Percentiles rank a stretch among this genome's conserved stretches.
These are phyloP conservation scores for Clarias laeviceps DNA, from an alignment of 2,797 vertebrate species.

Conservation along the genomic window DNA sequence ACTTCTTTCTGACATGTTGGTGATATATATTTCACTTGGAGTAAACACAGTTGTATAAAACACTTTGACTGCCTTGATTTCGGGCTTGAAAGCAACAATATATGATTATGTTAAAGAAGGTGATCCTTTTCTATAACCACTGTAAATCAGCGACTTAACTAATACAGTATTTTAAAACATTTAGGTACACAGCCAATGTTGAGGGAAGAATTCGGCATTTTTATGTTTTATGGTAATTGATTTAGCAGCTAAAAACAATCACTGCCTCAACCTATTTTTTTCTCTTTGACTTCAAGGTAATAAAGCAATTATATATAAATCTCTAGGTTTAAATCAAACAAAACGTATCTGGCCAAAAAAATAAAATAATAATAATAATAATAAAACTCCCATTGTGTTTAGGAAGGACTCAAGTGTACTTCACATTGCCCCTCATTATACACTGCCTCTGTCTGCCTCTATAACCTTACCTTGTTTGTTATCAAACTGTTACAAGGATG, in stretches of 20 bases:
- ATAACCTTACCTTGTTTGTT: constrained; percentile 1
- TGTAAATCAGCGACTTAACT: too few relatives aligned
- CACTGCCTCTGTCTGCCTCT: not conserved
- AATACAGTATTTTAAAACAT: too few relatives aligned
- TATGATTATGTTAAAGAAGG: too few relatives aligned
- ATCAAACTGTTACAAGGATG: not conserved
- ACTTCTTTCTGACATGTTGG: too few relatives aligned
- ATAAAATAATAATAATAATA: not conserved
- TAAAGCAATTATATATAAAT: not conserved
- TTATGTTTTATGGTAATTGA: too few relatives aligned
- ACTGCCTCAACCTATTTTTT: not conserved
- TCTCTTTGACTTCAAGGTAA: not conserved
- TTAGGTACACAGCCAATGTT: too few relatives aligned
- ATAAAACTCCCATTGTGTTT: not conserved
- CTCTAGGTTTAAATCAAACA: not conserved
- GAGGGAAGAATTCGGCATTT: too few relatives aligned
- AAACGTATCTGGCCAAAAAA: not conserved
- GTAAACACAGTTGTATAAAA: too few relatives aligned
- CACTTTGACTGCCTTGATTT: too few relatives aligned
- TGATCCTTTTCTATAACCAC: too few relatives aligned
- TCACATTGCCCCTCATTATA: not conserved
- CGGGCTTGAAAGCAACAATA: too few relatives aligned
- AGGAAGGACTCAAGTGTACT: not conserved
- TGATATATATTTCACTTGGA: too few relatives aligned
- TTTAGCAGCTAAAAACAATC: not conserved